Percentiles rank a stretch among this genome's conserved stretches.
Evolutionary conservation across 1,140 invertebrate species (phyloP).

Genomic region (Drosophila kepulauana): DNA sequence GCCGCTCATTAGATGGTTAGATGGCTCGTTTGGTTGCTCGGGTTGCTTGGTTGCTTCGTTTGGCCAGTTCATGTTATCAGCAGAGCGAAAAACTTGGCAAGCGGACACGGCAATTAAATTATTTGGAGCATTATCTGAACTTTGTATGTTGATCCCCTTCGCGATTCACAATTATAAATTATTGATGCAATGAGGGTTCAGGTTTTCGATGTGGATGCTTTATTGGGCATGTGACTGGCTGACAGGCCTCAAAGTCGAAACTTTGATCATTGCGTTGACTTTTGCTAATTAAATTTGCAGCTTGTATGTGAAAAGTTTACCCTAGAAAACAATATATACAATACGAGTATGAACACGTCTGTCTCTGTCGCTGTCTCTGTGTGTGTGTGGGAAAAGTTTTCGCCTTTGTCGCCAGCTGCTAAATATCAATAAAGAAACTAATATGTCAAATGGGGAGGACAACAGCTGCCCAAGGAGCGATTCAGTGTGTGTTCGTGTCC

Average conservation of each 20-base stretch:
- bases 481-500: conserved; percentile 38
- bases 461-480: conserved; percentile 53
- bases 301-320: conserved; percentile 59
- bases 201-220: neutral
- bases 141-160: conserved; percentile 1
- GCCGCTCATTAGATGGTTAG: conserved; percentile 49
- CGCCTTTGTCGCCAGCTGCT: conserved; percentile 61
- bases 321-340: conserved; percentile 46
- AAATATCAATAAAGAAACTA: conserved; percentile 79
- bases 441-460: conserved; percentile 61
- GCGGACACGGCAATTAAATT: conserved; percentile 49
- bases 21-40: conserved; percentile 4
- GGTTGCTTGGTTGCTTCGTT: neutral
- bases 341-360: conserved; percentile 27
- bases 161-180: conserved; percentile 36
- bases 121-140: conserved; percentile 23
- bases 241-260: conserved; percentile 36
- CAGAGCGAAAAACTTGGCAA: conserved; percentile 41
- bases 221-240: neutral
- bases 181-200: neutral
- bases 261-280: conserved; percentile 28
- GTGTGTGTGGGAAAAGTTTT: conserved; percentile 42
- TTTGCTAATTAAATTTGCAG: conserved; percentile 67
- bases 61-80: conserved; percentile 40
- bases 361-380: neutral